These are phyloP conservation scores for Pseudotriccus pelzelni DNA, from an alignment of 2,797 vertebrate species.

Conservation along the genomic window DNA sequence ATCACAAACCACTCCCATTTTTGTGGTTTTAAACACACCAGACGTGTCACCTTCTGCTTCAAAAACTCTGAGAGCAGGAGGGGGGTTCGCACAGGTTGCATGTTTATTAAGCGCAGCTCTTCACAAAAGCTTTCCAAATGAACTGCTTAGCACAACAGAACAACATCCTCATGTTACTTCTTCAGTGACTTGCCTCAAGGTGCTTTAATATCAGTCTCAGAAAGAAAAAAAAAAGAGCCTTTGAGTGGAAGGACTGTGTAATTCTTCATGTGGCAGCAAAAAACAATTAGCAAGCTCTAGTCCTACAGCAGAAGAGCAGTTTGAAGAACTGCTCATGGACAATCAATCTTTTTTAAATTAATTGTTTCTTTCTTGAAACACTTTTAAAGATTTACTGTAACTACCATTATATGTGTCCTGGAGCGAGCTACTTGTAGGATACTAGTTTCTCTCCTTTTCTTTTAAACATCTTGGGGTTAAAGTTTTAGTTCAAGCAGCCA, in stretches of 20 bases:
- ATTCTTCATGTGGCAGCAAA: neutral
- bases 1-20: neutral
- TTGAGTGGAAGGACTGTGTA: neutral
- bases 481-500: neutral
- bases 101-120: neutral
- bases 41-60: neutral
- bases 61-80: neutral
- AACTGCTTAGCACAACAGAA: neutral
- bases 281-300: neutral
- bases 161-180: neutral
- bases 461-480: neutral
- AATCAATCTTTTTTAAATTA: neutral
- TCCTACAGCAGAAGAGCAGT: neutral
- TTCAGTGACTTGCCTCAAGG: neutral
- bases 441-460: neutral
- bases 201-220: neutral
- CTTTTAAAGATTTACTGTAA: neutral
- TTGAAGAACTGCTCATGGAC: neutral
- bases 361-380: neutral
- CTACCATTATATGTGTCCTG: neutral
- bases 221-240: neutral
- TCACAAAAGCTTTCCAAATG: neutral
- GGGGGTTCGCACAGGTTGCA: neutral
- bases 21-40: neutral
- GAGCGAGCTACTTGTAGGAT: neutral